Evolutionary conservation across 2,888 invertebrate genomes (phyloP).

Genomic region (Campoplex nolae): DNA sequence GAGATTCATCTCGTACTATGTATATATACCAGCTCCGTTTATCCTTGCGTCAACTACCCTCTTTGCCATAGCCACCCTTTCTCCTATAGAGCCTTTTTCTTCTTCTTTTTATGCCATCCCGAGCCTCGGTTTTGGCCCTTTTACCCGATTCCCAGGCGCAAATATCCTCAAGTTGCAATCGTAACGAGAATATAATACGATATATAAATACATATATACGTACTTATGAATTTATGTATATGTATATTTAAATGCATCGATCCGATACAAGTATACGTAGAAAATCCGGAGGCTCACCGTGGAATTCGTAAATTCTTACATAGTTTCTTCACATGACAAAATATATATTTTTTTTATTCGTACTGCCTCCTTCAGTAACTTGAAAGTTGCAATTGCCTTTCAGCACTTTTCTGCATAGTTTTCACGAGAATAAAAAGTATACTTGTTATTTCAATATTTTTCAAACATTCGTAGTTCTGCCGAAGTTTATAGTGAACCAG

Average conservation of each 20-base stretch:
- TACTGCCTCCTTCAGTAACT: not conserved
- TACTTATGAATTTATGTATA: slow-evolving; percentile 1
- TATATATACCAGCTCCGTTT: slow-evolving; percentile 26
- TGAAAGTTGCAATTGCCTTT: not conserved
- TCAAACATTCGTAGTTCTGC: not conserved
- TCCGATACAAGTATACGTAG: not conserved
- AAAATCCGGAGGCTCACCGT: not conserved
- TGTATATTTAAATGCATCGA: not conserved
- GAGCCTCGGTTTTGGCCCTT: slow-evolving; percentile 37
- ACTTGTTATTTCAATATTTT: not conserved
- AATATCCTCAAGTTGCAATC: slow-evolving; percentile 64
- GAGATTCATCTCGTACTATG: slow-evolving; percentile 69
- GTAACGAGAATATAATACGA: slow-evolving; percentile 72
- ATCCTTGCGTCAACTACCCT: slow-evolving; percentile 44
- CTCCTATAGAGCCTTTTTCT: slow-evolving; percentile 35
- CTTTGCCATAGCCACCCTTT: slow-evolving; percentile 42
- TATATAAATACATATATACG: not conserved
- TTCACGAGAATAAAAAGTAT: not conserved
- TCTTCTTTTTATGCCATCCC: slow-evolving; percentile 32
- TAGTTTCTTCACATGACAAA: not conserved
- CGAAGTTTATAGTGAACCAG: not conserved
- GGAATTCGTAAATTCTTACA: slow-evolving; percentile 10
- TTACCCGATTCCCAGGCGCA: slow-evolving; percentile 54
- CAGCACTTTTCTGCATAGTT: not conserved
- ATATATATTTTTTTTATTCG: not conserved